Conservation (phyloP, 2,113 vertebrate genomes). For the Calidris pugnax region DNA sequence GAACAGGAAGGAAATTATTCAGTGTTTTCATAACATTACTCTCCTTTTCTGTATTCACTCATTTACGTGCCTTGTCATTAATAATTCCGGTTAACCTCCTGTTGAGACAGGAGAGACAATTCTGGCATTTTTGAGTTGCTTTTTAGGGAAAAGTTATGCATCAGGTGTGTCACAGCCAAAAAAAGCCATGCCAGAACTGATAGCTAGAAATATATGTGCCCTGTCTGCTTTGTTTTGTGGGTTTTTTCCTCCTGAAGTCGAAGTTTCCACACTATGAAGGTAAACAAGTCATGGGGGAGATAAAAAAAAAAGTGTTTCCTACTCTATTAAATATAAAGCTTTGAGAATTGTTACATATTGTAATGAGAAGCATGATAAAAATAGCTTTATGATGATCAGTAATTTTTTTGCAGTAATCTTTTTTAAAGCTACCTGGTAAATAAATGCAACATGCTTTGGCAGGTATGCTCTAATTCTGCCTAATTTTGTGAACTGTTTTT, state of each 20-base stretch:
- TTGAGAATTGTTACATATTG: neutral
- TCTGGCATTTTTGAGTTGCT: slow-evolving; percentile 4
- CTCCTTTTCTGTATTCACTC: neutral
- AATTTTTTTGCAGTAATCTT: neutral
- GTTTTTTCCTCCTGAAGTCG: neutral
- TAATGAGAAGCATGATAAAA: neutral
- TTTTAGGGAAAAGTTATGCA: neutral
- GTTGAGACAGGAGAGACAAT: neutral
- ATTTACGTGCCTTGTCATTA: neutral
- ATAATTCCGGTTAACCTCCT: neutral
- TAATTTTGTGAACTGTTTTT: slow-evolving; percentile 61
- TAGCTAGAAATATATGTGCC: neutral
- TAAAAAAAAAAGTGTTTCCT: neutral
- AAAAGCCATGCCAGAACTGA: neutral
- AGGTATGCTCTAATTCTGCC: slow-evolving; percentile 29
- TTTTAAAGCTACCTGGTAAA: slow-evolving; percentile 34
- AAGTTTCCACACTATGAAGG: neutral
- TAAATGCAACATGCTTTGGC: slow-evolving; percentile 9
- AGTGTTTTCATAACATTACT: neutral
- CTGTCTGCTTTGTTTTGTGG: neutral
- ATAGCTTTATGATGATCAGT: neutral
- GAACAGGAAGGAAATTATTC: slow-evolving; percentile 56
- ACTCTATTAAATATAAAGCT: neutral
- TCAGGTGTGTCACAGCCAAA: neutral
- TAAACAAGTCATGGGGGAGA: neutral